Evolutionary conservation across 2,113 vertebrate species (phyloP), one percentile per base, ranked within the genome.

Genomic region (Ciconia boyciana): DNA sequence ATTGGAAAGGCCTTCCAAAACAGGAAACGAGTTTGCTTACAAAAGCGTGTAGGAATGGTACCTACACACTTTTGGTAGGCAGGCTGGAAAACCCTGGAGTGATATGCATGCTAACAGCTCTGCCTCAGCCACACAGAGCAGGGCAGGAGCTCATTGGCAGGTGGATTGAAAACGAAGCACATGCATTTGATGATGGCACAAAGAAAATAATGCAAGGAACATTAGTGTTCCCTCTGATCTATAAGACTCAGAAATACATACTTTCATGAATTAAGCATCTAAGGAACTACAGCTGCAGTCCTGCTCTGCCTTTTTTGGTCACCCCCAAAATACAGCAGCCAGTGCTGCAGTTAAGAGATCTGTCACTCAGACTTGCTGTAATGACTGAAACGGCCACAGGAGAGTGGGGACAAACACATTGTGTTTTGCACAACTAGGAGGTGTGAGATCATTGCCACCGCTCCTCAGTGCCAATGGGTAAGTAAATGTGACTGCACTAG

Each of bases 11-110:
- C 14, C 75, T 92, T 82, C 43, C 24, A 62, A 69, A 78, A 32
- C 9, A 39, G 26, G 55, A 29, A 48, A 36, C 10, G 31, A 46
- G 17, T n/a, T 75, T 58, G 41, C 31, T 41, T 44, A 28, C 72
- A 75, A 46, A 58, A 46, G 16, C 13, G 3, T 22, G 36, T 12
- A 49, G 61, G 61, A 52, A 43, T 1, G 2, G 68, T 58, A 52
- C 0, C 0, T 34, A 49, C 10, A 24, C 0, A 0, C 6, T 44
- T 81, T 66, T 32, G n/a, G 17, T 48, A 84, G 20, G 18, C n/a
- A 64, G 39, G 20, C 44, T 93, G 41, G 49, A 81, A 57, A 74
- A 44, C 13, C 9, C 31, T 49, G n/a, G 28, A 15, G 9, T 70
- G 43, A 46, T 34, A 4, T 34, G 19, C 21, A n/a, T 11, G 4